These are phyloP conservation scores for Loripinus fragilis DNA, from an alignment of 2,888 invertebrate species.

Conservation along the genomic window DNA sequence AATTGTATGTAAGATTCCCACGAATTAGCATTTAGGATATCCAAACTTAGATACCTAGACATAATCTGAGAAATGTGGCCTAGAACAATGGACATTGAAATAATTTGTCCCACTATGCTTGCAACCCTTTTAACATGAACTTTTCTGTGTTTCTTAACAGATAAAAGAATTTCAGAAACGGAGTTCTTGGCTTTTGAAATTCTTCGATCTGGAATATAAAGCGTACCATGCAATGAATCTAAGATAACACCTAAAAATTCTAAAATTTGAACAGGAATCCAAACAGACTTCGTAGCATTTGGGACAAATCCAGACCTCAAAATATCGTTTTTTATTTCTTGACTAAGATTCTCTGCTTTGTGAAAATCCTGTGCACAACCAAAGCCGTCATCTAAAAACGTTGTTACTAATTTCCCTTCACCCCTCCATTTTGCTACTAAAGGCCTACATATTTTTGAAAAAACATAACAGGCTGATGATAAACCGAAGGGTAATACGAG, in stretches of 20 bases:
- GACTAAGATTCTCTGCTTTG: not conserved
- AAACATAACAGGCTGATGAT: constrained; percentile 30
- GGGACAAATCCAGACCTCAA: constrained; percentile 43
- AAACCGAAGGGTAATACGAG: constrained; percentile 32
- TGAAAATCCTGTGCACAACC: constrained; percentile 23
- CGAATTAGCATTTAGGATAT: too few species aligned
- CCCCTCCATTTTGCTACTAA: constrained; percentile 38
- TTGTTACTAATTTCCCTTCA: constrained; percentile 29
- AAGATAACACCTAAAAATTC: constrained; percentile 33
- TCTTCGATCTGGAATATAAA: constrained; percentile 28
- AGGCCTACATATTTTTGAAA: constrained; percentile 39
- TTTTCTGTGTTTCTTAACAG: too few species aligned
- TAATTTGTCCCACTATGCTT: too few species aligned
- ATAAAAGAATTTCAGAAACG: too few species aligned
- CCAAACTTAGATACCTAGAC: too few species aligned
- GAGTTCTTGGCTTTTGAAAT: constrained; percentile 19
- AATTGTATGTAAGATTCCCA: too few species aligned
- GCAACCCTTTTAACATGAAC: too few species aligned
- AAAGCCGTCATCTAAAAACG: constrained; percentile 48
- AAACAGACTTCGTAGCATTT: constrained; percentile 34
- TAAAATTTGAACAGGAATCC: constrained; percentile 35
- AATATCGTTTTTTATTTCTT: constrained; percentile 30
- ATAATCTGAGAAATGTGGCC: too few species aligned
- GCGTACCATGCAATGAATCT: constrained; percentile 13
- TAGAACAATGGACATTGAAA: too few species aligned